A percentile compares a stretch with the other conserved stretches of the same genome.
phyloP scores from a whole-genome alignment of 2,797 vertebrate genomes.

The Hafferia zeledoni region DNA sequence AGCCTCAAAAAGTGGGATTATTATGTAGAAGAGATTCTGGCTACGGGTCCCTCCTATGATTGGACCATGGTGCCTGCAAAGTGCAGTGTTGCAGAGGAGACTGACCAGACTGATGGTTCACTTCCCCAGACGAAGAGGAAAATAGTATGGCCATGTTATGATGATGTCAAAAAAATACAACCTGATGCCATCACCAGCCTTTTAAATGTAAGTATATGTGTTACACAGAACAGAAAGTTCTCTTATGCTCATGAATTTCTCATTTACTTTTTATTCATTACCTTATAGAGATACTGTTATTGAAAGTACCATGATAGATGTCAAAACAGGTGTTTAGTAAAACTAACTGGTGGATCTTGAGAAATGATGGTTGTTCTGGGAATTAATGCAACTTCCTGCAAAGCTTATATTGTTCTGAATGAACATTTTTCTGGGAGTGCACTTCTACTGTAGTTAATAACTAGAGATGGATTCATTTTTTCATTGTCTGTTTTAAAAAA shows the following conservation, averaged over 20 bases:
- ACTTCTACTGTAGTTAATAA: neutral
- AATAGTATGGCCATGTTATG: slow-evolving; percentile 97
- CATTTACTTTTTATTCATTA: neutral
- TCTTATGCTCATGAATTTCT: neutral
- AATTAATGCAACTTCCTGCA: neutral
- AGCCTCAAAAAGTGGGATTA: slow-evolving; percentile 94
- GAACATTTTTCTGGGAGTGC: neutral
- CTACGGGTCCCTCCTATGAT: slow-evolving; percentile 92
- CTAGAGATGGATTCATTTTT: neutral
- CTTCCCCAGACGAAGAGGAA: slow-evolving; percentile 84
- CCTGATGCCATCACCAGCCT: slow-evolving; percentile 93
- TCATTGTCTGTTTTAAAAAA: neutral
- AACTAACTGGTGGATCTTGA: neutral
- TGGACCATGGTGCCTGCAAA: slow-evolving; percentile 85
- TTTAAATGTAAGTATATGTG: slow-evolving; percentile 82
- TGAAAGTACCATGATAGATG: neutral
- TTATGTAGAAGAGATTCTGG: slow-evolving; percentile 92
- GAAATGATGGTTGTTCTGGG: neutral
- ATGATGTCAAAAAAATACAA: slow-evolving; percentile 86
- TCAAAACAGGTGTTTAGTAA: neutral
- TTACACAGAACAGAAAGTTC: neutral
- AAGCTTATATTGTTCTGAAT: neutral
- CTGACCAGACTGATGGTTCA: slow-evolving; percentile 68
- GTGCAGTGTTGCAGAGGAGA: slow-evolving; percentile 78
- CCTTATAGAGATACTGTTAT: neutral